Conservation (phyloP, 2,797 vertebrate genomes). For the Novumbra hubbsi region DNA sequence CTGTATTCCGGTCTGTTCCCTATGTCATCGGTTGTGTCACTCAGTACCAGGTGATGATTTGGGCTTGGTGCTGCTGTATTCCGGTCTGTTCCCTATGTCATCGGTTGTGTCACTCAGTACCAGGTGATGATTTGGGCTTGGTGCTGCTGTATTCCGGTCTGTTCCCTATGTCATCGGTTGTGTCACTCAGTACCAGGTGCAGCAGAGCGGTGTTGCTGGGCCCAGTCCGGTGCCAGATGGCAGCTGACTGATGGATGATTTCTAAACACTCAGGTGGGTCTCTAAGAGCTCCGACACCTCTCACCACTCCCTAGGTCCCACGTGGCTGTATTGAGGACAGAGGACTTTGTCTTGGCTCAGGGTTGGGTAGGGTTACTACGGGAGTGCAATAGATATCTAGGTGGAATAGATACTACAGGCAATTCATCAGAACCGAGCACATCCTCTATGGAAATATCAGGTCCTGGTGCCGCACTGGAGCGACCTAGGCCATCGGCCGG, state of each 20-base stretch:
- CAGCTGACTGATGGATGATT: not conserved
- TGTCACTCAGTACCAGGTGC: not conserved
- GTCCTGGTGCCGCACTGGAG: too few species aligned
- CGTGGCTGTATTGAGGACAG: not conserved
- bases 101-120: not conserved
- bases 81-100: not conserved
- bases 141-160: not conserved
- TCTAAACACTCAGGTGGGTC: slow-evolving; percentile 1
- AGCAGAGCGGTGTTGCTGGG: not conserved
- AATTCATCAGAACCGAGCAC: not conserved
- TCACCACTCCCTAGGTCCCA: not conserved
- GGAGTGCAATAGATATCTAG: not conserved
- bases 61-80: not conserved
- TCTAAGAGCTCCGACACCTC: not conserved
- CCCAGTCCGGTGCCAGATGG: not conserved
- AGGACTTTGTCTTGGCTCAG: not conserved
- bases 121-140: not conserved
- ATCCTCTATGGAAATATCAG: not conserved
- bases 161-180: not conserved
- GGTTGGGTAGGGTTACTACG: not conserved
- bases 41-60: too few species aligned
- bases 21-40: too few species aligned
- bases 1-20: too few species aligned
- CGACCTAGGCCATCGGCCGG: too few species aligned
- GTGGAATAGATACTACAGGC: not conserved